Conservation (phyloP, 2,797 vertebrate species). For the Coracias cyanogaster region DNA sequence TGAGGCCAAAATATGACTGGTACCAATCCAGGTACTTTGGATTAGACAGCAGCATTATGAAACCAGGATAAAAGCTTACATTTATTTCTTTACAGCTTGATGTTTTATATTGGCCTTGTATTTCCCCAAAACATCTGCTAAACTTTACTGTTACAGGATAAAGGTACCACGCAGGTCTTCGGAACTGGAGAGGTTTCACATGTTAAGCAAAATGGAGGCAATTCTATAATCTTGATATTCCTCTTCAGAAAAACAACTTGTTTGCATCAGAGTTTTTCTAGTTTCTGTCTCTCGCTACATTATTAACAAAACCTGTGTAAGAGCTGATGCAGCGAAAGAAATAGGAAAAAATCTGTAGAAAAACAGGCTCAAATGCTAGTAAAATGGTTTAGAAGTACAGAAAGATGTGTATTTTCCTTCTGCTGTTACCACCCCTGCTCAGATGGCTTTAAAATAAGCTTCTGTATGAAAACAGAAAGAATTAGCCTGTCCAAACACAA, state of each 20-base stretch:
- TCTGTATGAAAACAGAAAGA: background rate
- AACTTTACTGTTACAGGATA: background rate
- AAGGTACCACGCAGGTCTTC: background rate
- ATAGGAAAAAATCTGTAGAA: background rate
- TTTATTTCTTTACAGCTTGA: background rate
- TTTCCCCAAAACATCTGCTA: background rate
- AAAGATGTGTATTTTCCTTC: background rate
- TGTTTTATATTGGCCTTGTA: background rate
- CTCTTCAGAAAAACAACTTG: background rate
- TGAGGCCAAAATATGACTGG: background rate
- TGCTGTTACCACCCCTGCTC: background rate
- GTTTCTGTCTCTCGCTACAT: background rate
- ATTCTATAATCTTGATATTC: background rate
- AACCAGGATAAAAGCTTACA: background rate
- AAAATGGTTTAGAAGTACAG: background rate
- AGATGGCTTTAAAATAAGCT: background rate
- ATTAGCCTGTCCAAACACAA: slow-evolving; percentile 30
- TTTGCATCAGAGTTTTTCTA: background rate
- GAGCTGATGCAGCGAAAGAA: background rate
- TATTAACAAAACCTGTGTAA: background rate
- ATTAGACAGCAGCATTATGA: slow-evolving; percentile 4
- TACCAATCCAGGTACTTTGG: background rate
- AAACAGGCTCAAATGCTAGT: background rate
- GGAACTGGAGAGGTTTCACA: background rate
- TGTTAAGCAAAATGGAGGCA: background rate